These are phyloP conservation scores for Psittacula derbiana DNA, from an alignment of 2,797 vertebrate genomes.

Conservation along the genomic window DNA sequence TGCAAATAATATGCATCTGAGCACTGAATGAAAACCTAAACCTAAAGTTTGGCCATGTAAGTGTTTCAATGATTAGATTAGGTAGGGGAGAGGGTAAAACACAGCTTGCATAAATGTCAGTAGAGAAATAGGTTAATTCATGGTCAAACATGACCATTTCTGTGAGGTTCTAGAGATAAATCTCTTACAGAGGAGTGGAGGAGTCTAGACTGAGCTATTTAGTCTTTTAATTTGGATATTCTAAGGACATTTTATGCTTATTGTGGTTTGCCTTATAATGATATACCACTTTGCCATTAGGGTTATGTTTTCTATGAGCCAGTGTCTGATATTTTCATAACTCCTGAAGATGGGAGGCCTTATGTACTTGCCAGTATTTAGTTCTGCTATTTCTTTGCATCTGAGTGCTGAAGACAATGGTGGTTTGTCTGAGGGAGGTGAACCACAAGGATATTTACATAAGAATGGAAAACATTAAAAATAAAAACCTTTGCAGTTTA, in stretches of 20 bases:
- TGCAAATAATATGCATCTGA: neutral
- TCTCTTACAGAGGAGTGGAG: neutral
- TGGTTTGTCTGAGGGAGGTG: neutral
- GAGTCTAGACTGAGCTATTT: constrained; percentile 1
- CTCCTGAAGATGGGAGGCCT: neutral
- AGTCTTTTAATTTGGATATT: neutral
- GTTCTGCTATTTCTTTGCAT: neutral
- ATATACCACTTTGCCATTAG: neutral
- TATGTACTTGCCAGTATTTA: neutral
- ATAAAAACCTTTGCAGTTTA: neutral
- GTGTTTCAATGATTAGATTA: neutral
- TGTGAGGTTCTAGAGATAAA: neutral
- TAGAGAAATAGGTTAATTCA: neutral
- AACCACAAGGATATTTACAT: neutral
- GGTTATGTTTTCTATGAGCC: neutral
- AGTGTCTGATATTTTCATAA: neutral
- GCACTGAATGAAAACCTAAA: neutral
- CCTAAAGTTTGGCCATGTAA: neutral
- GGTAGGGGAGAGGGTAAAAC: neutral
- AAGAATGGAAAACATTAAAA: neutral
- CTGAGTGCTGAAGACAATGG: neutral
- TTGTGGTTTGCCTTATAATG: neutral
- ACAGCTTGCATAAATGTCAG: neutral
- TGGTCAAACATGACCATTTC: neutral
- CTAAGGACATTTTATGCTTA: neutral